Evolutionary conservation across 2,113 vertebrate species (phyloP).

Genomic region (Elephas maximus): DNA sequence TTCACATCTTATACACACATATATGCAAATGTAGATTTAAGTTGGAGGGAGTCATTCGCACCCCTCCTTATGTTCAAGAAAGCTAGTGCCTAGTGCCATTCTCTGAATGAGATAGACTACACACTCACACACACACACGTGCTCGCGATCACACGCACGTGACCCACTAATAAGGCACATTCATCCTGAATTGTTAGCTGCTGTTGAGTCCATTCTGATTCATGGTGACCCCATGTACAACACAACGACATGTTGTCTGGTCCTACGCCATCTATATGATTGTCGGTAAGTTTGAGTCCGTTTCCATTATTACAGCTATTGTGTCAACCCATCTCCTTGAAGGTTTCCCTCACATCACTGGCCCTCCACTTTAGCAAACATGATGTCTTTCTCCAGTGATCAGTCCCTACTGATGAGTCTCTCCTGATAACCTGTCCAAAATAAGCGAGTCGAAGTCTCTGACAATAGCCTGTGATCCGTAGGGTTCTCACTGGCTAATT

Average conservation of each 20-base stretch:
- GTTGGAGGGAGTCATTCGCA: background rate
- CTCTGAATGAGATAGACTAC: background rate
- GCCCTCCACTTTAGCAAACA: too few species aligned
- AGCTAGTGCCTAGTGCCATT: background rate
- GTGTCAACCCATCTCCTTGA: background rate
- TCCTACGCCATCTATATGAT: background rate
- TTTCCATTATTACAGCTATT: background rate
- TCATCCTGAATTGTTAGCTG: background rate
- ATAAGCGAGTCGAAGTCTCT: background rate
- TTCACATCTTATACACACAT: background rate
- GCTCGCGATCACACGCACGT: background rate
- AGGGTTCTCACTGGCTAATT: background rate
- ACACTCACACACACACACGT: background rate
- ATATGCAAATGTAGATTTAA: conserved; percentile 33
- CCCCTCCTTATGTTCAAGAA: background rate
- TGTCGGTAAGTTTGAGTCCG: background rate
- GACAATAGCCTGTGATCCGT: background rate
- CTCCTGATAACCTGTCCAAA: background rate
- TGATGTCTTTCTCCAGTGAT: background rate
- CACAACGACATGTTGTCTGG: background rate
- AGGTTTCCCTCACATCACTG: background rate
- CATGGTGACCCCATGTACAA: background rate
- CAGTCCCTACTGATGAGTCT: background rate
- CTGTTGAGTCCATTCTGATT: background rate
- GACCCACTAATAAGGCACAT: background rate